phyloP scores from a whole-genome alignment of 2,888 invertebrate species.

The Acholoe squamosa region DNA sequence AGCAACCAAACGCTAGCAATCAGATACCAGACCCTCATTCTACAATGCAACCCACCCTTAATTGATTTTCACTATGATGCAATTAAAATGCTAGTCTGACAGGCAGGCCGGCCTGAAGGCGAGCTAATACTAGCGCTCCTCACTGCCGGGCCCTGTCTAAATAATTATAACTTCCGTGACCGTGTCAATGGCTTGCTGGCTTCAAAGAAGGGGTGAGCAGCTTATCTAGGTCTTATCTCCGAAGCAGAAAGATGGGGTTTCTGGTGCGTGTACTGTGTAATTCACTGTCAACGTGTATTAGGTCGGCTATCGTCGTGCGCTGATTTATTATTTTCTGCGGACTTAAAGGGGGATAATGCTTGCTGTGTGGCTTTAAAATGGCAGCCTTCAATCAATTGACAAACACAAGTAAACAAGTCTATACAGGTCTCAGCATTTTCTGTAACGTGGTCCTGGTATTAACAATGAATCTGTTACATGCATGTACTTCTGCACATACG shows the following conservation, averaged over 20 bases:
- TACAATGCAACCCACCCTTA: background rate
- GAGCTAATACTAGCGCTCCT: background rate
- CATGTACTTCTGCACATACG: too few species aligned
- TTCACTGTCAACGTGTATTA: background rate
- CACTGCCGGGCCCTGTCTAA: background rate
- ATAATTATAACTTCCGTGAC: conserved; percentile 16
- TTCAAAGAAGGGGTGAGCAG: background rate
- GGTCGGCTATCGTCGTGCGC: background rate
- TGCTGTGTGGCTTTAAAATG: too few species aligned
- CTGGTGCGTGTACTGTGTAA: background rate
- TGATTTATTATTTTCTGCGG: background rate
- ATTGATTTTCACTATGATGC: background rate
- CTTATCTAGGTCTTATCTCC: background rate
- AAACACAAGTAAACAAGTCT: too few species aligned
- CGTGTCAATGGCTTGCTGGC: background rate
- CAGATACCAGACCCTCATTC: background rate
- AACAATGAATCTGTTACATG: too few species aligned
- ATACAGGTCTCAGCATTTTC: too few species aligned
- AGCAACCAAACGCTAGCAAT: background rate
- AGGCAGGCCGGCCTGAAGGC: background rate
- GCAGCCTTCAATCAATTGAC: too few species aligned
- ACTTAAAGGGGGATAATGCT: too few species aligned
- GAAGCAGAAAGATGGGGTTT: background rate
- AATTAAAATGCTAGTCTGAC: conserved; percentile 2
- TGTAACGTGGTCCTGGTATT: too few species aligned